phyloP scores from a whole-genome alignment of 2,888 invertebrate genomes.

The Drepana falcataria region DNA sequence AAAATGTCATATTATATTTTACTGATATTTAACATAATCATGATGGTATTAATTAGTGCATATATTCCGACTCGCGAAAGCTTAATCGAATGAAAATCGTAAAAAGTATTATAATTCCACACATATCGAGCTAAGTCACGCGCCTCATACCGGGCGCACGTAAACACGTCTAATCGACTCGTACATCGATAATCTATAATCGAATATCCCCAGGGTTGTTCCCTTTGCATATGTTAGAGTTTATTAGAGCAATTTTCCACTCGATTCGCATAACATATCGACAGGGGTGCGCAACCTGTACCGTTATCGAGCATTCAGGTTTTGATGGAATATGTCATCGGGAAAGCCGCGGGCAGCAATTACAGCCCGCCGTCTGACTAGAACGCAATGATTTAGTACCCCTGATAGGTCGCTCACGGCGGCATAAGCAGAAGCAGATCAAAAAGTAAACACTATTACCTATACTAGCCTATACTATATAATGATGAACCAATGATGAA shows the following conservation, averaged over 20 bases:
- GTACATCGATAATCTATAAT: slow-evolving; percentile 49
- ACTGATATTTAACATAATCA: too few relatives aligned
- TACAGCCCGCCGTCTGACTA: slow-evolving; percentile 46
- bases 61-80: too few relatives aligned
- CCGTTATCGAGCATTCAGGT: slow-evolving; percentile 43
- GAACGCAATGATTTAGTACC: slow-evolving; percentile 55
- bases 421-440: slow-evolving; percentile 45
- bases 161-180: slow-evolving; percentile 46
- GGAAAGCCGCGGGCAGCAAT: slow-evolving; percentile 52
- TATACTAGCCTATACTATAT: too few relatives aligned
- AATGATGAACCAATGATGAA: too few relatives aligned
- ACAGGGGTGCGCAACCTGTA: slow-evolving; percentile 31
- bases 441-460: slow-evolving; percentile 13
- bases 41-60: too few relatives aligned
- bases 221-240: slow-evolving; percentile 65
- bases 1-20: too few relatives aligned
- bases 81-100: not conserved
- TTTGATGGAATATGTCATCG: slow-evolving; percentile 73
- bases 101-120: not conserved
- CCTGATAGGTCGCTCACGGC: slow-evolving; percentile 54
- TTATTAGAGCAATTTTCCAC: slow-evolving; percentile 66
- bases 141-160: slow-evolving; percentile 15
- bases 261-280: slow-evolving; percentile 68
- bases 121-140: slow-evolving; percentile 1
- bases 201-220: slow-evolving; percentile 59